Evolutionary conservation across 2,888 invertebrate genomes (phyloP), one percentile per base, ranked within the genome.

Genomic region (Orchesellides sinensis): DNA sequence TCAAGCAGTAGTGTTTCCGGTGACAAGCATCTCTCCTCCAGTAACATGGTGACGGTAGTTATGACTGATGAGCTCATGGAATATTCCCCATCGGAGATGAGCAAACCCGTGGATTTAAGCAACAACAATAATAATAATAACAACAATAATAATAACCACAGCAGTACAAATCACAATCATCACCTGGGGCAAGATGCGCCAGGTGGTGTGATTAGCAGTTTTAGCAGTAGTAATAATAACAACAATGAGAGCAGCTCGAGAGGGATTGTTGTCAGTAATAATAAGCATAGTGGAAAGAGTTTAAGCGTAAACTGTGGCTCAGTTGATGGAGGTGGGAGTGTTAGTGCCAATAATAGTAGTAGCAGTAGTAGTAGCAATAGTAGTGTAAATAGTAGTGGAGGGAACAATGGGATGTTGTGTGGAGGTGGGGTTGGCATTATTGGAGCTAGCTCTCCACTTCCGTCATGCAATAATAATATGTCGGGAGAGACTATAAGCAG

Each of bases 51-150:
- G 65, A 81, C 75, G 12, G 83, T 77, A 3, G 74, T 73, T 23
- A 61, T 69, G 54, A 77, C 77, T 1, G 85, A 86, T 14, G 83
- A 85, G 63, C 69, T 83, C n/a, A 87, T 86, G 86, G 88, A 87
- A 21, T 86, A 87, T 61, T 86, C 84, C 70, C 78, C 84, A 21
- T 65, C 83, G 47, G 87, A 87, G 70, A 70, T 86, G 40, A 85
- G 83, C 35, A 87, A 87, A 61, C 88, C 88, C 17, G 88, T 88
- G n/a, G 88, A 88, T 72, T 81, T 88, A 70, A 87, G 87, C 69
- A 88, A 87, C 75, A 88, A 87, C 69, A 88, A 87, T 72, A 88
- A 87, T 52, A 87, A 84, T 56, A 87, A 84, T 56, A 78, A 32
- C 19, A 84, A 52, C 21, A 83, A 80, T 66, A 84, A 85, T 54